Evolutionary conservation across 2,888 invertebrate species (phyloP), one percentile per base, ranked within the genome.

Genomic region (Chrysotoxum bicinctum): DNA sequence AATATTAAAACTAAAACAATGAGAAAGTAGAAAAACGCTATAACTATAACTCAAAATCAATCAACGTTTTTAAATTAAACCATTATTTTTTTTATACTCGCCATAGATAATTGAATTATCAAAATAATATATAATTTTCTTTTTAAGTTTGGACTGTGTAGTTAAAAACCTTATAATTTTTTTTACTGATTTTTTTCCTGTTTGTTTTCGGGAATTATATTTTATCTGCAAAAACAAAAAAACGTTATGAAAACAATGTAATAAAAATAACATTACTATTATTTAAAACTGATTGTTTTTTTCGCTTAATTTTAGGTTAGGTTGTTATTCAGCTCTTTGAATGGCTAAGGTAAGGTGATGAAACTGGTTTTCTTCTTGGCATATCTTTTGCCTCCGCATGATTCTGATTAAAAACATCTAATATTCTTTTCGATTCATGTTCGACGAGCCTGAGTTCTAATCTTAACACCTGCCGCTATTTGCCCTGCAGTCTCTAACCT

Each of bases 61-160:
- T 40, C 32, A 74, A 54, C 9, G 12, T 68, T 52, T 40, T 69
- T 66, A 43, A 26, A 62, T 58, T 68, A 4, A 12, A 26, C n/a
- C 7, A 48, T 68, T 0, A 21, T 52, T 80, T 45, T 52, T 78
- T 75, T 66, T 76, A 73, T 73, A 85, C 69, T 73, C 77, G 85
- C 81, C 85, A 85, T 85, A 85, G 70, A 80, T 85, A 75, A 79
- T 70, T 79, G 43, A 60, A 66, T 85, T 85, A 80, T 85, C 76
- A 12, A 69, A 23, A 66, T 56, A 74, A 77, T 72, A 21, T 32
- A 64, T 56, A 54, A 35, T 50, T 72, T 60, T 43, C 30, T 80
- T 80, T 56, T 32, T 40, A 73, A 60, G 56, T 45, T 54, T 43
- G 37, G 35, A 54, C 19, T 43, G 26, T 45, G 62, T 62, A 68